Evolutionary conservation across 2,797 vertebrate genomes (phyloP).

Genomic region (Fistularia tabacaria): DNA sequence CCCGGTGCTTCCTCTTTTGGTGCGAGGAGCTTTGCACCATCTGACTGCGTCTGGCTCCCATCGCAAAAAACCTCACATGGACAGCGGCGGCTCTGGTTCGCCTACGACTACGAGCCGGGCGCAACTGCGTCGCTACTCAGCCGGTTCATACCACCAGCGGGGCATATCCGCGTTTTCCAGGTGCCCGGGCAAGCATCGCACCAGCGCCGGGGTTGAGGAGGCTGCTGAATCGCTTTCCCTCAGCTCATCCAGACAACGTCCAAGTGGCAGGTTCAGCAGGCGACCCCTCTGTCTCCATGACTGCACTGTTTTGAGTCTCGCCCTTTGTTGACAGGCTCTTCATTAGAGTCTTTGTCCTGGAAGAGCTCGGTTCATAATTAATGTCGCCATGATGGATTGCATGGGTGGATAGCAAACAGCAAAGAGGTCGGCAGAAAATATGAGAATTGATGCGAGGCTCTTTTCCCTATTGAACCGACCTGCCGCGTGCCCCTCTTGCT

Average conservation of each 20-base stretch:
- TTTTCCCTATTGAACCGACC: slow-evolving; percentile 44
- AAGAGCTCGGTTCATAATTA: slow-evolving; percentile 75
- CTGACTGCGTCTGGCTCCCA: too few species aligned
- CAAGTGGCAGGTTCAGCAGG: slow-evolving; percentile 30
- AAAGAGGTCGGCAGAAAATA: slow-evolving; percentile 61
- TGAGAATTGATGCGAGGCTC: slow-evolving; percentile 53
- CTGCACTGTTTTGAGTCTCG: slow-evolving; percentile 51
- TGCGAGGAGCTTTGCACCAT: too few species aligned
- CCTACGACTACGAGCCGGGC: too few species aligned
- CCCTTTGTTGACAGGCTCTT: slow-evolving; percentile 69
- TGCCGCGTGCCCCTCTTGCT: slow-evolving; percentile 29
- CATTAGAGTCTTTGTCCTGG: slow-evolving; percentile 75
- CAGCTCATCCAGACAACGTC: slow-evolving; percentile 32
- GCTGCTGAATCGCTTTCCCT: slow-evolving; percentile 8
- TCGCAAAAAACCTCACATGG: too few species aligned
- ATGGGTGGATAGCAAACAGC: slow-evolving; percentile 62
- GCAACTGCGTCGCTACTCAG: too few species aligned
- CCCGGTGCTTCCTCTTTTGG: too few species aligned
- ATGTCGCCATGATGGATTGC: slow-evolving; percentile 78
- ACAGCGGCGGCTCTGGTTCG: too few species aligned
- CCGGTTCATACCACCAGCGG: too few species aligned
- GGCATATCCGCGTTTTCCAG: too few species aligned
- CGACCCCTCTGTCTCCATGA: slow-evolving; percentile 30
- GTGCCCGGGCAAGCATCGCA: slow-evolving; percentile 15
- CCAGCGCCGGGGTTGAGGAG: slow-evolving; percentile 30